Conservation (phyloP, 1,140 invertebrate species). For the Tetraneura akinire region DNA sequence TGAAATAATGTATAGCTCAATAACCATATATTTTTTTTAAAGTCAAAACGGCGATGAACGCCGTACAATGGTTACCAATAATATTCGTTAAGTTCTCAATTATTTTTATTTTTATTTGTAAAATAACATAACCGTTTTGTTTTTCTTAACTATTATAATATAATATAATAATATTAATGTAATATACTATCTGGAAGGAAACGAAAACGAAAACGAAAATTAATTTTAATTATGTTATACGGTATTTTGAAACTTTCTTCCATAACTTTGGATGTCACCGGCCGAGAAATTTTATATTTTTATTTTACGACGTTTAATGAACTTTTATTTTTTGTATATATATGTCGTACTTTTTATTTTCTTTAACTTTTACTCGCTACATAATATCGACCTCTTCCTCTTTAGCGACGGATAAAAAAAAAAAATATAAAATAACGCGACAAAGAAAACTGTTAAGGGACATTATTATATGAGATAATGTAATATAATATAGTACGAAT, state of each 20-base stretch:
- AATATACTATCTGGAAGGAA: not conserved
- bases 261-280: constrained; percentile 2
- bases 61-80: constrained; percentile 20
- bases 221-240: constrained; percentile 14
- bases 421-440: not conserved
- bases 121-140: too few species aligned
- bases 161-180: not conserved
- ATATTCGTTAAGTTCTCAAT: not conserved
- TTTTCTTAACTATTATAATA: not conserved
- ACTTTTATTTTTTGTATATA: constrained; percentile 42
- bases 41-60: not conserved
- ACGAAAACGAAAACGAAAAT: constrained; percentile 11
- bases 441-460: constrained; percentile 6
- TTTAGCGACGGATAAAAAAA: not conserved
- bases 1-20: too few species aligned
- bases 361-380: not conserved
- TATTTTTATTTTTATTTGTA: not conserved
- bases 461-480: constrained; percentile 13
- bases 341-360: constrained; percentile 29
- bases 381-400: not conserved
- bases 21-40: not conserved
- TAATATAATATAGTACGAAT: constrained; percentile 13
- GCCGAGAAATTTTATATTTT: constrained; percentile 9
- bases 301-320: constrained; percentile 25
- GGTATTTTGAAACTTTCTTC: not conserved